Percentiles rank a stretch among this genome's conserved stretches.
Evolutionary conservation across 2,888 invertebrate genomes (phyloP).

Genomic region (Buathra laborator): DNA sequence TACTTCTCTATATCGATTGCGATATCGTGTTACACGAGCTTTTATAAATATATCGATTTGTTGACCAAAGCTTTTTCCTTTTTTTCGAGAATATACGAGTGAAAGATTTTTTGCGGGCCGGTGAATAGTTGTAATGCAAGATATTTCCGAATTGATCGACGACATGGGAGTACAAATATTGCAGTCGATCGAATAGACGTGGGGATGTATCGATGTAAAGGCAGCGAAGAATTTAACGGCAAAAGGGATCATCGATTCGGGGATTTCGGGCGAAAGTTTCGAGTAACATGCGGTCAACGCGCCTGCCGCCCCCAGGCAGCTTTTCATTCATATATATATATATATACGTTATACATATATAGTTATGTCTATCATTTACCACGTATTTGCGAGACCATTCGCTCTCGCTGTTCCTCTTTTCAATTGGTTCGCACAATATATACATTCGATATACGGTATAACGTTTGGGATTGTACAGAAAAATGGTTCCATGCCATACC

Average conservation of each 20-base stretch:
- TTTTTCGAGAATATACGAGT: neutral
- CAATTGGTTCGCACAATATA: constrained; percentile 12
- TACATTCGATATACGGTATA: constrained; percentile 16
- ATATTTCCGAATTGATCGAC: neutral
- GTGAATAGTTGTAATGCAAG: neutral
- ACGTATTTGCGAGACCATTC: constrained; percentile 19
- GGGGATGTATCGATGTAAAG: neutral
- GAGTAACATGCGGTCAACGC: constrained; percentile 15
- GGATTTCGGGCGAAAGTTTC: neutral
- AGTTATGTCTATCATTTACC: constrained; percentile 11
- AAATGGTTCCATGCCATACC: constrained; percentile 42
- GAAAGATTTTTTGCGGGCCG: neutral
- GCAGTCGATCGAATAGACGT: neutral
- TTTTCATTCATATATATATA: constrained; percentile 1
- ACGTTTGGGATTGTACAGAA: constrained; percentile 11
- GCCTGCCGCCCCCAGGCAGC: neutral
- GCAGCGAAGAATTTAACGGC: neutral
- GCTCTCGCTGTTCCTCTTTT: constrained; percentile 12
- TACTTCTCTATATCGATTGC: no score
- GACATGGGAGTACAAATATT: neutral
- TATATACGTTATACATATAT: neutral
- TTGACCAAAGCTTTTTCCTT: no score
- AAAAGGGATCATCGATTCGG: neutral
- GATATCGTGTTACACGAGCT: no score
- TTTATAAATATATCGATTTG: no score